Evolutionary conservation across 2,888 invertebrate species (phyloP), one percentile per base, ranked within the genome.

Genomic region (Lithophane ornitopus): DNA sequence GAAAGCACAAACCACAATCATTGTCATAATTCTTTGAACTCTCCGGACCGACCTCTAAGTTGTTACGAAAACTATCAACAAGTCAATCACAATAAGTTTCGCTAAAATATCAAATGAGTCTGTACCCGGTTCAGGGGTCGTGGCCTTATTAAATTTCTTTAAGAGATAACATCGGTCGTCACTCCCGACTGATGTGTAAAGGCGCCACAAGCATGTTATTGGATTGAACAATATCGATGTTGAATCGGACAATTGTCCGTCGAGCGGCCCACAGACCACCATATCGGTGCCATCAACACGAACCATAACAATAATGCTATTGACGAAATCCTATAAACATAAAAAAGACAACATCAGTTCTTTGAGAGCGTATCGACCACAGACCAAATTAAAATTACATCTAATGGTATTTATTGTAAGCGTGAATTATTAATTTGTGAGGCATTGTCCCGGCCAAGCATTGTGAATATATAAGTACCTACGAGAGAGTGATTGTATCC

Each of bases 361-460:
- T 49, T 71, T 80, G 90, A 91, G 89, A 93, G 90, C 93, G 93
- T 92, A 91, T 93, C 94, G 90, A 91, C 93, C 89, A 93, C 87
- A 90, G 90, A 90, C 89, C 86, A 94, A 95, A 95, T 95, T 94
- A 94, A 94, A 95, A 95, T 93, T 92, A 94, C 92, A 91, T 91
- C 87, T 93, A 93, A 92, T 93, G 91, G 91, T 90, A 90, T 93
- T 92, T 90, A 90, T 93, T 93, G 93, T 92, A 93, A 90, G 94
- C 94, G 94, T 95, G 94, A 94, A 94, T 94, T 95, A 95, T 94
- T 95, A 95, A 96, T 96, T 95, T 95, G 92, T 90, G 85, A 81
- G 89, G 91, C 91, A 95, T 96, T 96, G 96, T 95, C 91, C 92
- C 77, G 87, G 72, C 69, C 78, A 78, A 80, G 80, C 79, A 86